Base-by-base conservation (phyloP, 2,113 vertebrate species). In the Vicugna pacos region DNA sequence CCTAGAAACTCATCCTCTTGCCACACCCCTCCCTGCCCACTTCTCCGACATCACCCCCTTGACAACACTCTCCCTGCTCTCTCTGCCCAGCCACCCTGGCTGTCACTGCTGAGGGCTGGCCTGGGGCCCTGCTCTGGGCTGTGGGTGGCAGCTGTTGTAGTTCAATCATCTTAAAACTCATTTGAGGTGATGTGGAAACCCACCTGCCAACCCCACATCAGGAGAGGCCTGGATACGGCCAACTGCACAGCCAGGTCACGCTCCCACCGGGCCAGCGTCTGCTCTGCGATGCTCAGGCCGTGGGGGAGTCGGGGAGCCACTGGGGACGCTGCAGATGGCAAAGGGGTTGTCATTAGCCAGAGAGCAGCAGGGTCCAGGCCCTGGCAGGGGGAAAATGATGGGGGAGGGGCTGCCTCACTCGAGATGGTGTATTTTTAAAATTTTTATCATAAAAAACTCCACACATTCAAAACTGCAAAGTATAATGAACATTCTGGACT, bases 131-230 rank as follows among this genome's bases (percentile, higher is more conserved):
- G 89, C 85, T 60, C 15, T 10, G 82, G 91, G 32, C n/a, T 90
- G 91, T 77, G 90, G 94, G 96, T 64, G 85, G 91, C 97, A 96
- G 97, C 96, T 96, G 94, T 65, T 83, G 28, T 72, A 46, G 73
- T 67, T 89, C 85, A 79, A 75, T 96, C 96, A 95, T 96, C 95
- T 91, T 69, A 69, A 85, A 95, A 91, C 28, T 94, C 94, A 95
- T 91, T 50, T 48, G 91, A 91, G 93, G 89, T 91, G 89, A 62
- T 30, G 50, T 8, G 73, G 81, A 95, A 95, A 93, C 95, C 97
- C 95, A 96, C 94, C 95, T 94, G 96, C 88, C 95, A 75, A 54
- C 62, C 2, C 54, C 60, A 13, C 42, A 8, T 77, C 85, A 17
- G 30, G 50, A 91, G 82, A 67, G 1, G 79, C 77, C 62, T 1